phyloP scores from a whole-genome alignment of 2,113 vertebrate species.

The Amblyopsis rosae region DNA sequence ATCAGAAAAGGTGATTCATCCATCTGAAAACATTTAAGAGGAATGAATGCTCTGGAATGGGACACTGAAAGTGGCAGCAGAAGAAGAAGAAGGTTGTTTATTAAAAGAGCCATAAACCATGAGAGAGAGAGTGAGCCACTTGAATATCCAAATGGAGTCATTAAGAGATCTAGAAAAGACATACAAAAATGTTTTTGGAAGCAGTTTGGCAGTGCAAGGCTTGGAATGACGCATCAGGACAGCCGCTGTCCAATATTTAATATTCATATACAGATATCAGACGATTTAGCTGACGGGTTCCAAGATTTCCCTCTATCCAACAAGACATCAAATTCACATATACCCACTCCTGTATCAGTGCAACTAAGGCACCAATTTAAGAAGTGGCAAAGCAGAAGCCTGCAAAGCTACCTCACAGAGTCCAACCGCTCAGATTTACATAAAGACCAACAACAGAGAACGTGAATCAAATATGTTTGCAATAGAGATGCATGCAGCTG shows the following conservation, averaged over 20 bases:
- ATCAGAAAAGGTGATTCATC: neutral
- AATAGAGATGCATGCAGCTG: constrained; percentile 27
- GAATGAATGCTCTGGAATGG: neutral
- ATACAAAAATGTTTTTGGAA: constrained; percentile 37
- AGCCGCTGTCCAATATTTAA: neutral
- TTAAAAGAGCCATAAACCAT: constrained; percentile 26
- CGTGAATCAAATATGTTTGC: neutral
- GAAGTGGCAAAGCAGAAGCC: neutral
- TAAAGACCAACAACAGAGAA: neutral
- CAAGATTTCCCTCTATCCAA: constrained; percentile 1
- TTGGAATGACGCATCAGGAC: constrained; percentile 51
- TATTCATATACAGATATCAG: too few relatives aligned
- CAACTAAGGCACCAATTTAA: constrained; percentile 1
- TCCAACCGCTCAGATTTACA: neutral
- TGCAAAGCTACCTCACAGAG: constrained; percentile 16
- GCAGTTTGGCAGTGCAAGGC: constrained; percentile 25
- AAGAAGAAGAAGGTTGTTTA: too few relatives aligned
- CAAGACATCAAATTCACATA: constrained; percentile 19
- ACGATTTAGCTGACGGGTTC: too few relatives aligned
- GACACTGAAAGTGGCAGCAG: too few relatives aligned
- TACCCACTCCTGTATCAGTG: neutral
- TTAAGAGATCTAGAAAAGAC: constrained; percentile 5
- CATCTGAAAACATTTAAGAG: too few relatives aligned
- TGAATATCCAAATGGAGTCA: neutral
- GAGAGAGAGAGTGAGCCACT: constrained; percentile 1